Base-by-base conservation (phyloP, 2,113 vertebrate species). In the Stigmatopora nigra region DNA sequence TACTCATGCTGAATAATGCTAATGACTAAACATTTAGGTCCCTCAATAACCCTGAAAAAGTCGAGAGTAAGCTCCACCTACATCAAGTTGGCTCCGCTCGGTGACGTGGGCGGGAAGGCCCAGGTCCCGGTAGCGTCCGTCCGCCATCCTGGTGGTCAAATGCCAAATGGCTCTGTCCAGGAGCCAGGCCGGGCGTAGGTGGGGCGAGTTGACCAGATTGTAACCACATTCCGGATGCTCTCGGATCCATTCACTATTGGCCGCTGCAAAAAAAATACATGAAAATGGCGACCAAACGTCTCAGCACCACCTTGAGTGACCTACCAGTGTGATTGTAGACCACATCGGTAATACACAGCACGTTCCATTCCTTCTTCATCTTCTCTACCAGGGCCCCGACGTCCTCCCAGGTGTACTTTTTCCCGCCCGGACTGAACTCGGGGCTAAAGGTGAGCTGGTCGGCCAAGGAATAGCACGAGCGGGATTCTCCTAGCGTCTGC, bases 311-410 rank as follows among this genome's bases (percentile, higher is more conserved):
- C n/a, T 49, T 36, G 1, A 38, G 46, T 64, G 4, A 64, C 82
- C 76, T 61, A 88, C 87, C 87, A 13, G 87, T 88, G 10, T 88
- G 87, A 48, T 88, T 88, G 20, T 88, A 88, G 41, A 88, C 87
- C 59, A 88, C 85, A 15, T 88, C 87, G 4, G 87, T 88, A 5
- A 88, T 88, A 22, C 81, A 88, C 58, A 87, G 48, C 71, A 85
- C 76, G 61, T 81, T 77, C 87, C 87, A 88, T 4, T 87, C 85
- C 0, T n/a, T 76, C 70, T 38, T 73, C 1, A 88, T 2, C 70
- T 70, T 86, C 46, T 84, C 80, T 67, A 88, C 85, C 58, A 85
- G 70, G 0, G 63, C 74, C 1, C 77, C 85, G 25, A 88, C 79
- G 0, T 88, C 77, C 0, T 16, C 47, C 87, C 87, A 88, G 71